Evolutionary conservation across 1,140 invertebrate genomes (phyloP).

Genomic region (Lepidurus packardi): DNA sequence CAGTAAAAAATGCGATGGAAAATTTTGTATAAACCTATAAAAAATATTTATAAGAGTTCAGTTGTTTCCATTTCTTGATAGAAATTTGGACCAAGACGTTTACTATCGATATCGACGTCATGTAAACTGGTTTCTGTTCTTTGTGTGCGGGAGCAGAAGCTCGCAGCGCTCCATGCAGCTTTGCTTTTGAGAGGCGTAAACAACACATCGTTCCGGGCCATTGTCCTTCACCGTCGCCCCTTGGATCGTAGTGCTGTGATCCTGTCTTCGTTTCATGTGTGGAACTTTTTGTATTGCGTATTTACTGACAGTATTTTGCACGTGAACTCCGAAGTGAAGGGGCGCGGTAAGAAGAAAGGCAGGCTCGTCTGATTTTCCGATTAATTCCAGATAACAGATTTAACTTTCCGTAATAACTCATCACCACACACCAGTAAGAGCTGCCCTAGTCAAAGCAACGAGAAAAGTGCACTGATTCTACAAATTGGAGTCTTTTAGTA

Average conservation of each 20-base stretch:
- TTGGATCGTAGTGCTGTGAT: constrained; percentile 7
- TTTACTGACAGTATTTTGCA: not conserved
- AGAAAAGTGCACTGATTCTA: not conserved
- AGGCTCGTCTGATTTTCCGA: not conserved
- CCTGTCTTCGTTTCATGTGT: not conserved
- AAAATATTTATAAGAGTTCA: too few species aligned
- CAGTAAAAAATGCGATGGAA: too few species aligned
- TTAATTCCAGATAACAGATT: too few species aligned
- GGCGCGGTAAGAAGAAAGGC: not conserved
- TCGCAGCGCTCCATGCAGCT: not conserved
- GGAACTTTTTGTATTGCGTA: not conserved
- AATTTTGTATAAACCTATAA: too few species aligned
- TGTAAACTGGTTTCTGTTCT: not conserved
- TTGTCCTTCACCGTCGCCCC: constrained; percentile 17
- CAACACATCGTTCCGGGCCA: not conserved
- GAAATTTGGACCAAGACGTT: not conserved
- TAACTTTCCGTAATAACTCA: not conserved
- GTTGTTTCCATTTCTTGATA: not conserved
- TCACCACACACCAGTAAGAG: not conserved
- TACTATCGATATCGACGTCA: not conserved
- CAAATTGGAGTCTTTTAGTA: not conserved
- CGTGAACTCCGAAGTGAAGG: not conserved
- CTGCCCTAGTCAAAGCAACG: not conserved
- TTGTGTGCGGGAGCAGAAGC: not conserved
- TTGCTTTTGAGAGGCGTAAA: constrained; percentile 2